These are phyloP conservation scores for Bombylius discolor DNA, from an alignment of 2,888 invertebrate species.

Conservation along the genomic window DNA sequence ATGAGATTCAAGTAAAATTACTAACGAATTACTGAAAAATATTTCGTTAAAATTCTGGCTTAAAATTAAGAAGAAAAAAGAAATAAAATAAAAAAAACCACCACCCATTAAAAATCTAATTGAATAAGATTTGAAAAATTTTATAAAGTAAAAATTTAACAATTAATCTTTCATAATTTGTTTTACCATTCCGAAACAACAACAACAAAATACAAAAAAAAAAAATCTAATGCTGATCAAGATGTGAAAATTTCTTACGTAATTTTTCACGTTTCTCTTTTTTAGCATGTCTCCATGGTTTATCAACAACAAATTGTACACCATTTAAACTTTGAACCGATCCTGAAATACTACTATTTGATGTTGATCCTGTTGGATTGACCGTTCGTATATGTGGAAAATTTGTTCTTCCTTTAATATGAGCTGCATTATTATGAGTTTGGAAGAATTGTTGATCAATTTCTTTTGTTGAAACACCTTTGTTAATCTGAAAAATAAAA, in stretches of 20 bases:
- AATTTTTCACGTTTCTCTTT: constrained; percentile 85
- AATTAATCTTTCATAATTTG: too few relatives aligned
- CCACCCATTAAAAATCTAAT: too few relatives aligned
- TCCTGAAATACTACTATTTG: constrained; percentile 4
- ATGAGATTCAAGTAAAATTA: too few relatives aligned
- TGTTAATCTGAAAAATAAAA: constrained; percentile 24
- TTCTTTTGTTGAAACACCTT: constrained; percentile 38
- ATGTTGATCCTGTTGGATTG: too few relatives aligned
- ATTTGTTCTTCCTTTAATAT: constrained; percentile 32
- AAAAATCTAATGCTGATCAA: constrained; percentile 58
- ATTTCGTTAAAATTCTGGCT: too few relatives aligned
- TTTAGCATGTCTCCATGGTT: constrained; percentile 78
- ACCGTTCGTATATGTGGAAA: constrained; percentile 29
- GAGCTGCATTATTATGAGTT: constrained; percentile 27
- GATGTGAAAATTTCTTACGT: constrained; percentile 68
- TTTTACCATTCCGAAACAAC: too few relatives aligned
- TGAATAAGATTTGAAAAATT: too few relatives aligned
- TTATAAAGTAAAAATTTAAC: too few relatives aligned
- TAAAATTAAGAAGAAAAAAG: too few relatives aligned
- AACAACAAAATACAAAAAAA: too few relatives aligned
- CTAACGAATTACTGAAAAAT: too few relatives aligned
- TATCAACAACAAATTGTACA: constrained; percentile 26
- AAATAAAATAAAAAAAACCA: too few relatives aligned
- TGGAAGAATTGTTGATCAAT: constrained; percentile 52
- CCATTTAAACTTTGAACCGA: constrained; percentile 11